These are phyloP conservation scores for Pachyseris speciosa DNA, from an alignment of 64 coral and sea anemone species.

Conservation along the genomic window DNA sequence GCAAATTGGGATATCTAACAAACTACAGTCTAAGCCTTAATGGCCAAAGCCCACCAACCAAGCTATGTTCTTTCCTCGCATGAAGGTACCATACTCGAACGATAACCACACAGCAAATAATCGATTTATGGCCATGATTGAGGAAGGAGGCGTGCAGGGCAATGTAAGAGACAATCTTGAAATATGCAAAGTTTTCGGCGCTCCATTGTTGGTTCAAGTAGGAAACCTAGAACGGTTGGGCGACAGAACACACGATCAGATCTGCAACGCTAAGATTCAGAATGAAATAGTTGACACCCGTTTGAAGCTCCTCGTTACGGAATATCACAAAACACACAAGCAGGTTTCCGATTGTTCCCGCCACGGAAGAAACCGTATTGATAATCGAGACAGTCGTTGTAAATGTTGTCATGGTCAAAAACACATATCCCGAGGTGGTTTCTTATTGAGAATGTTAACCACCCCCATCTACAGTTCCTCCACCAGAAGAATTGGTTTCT, in stretches of 20 bases:
- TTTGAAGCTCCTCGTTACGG: slow-evolving; percentile 74
- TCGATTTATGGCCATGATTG: slow-evolving; percentile 21
- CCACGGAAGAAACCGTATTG: slow-evolving; percentile 77
- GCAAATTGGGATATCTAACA: background rate
- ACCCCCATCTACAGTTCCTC: too few relatives aligned
- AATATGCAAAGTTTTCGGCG: slow-evolving; percentile 21
- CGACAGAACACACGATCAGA: slow-evolving; percentile 79
- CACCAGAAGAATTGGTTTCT: too few relatives aligned
- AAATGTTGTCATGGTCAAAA: background rate
- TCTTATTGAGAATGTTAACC: too few relatives aligned
- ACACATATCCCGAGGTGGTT: too few relatives aligned
- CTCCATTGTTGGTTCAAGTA: slow-evolving; percentile 65
- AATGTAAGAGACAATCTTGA: slow-evolving; percentile 83
- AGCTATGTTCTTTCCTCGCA: slow-evolving; percentile 18
- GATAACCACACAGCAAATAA: slow-evolving; percentile 19
- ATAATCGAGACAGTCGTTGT: slow-evolving; percentile 25
- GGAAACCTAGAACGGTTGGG: slow-evolving; percentile 90
- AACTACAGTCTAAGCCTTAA: background rate
- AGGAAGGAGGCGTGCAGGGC: slow-evolving; percentile 20
- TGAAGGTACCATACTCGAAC: background rate
- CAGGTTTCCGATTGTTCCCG: slow-evolving; percentile 87
- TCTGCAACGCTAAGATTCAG: slow-evolving; percentile 89
- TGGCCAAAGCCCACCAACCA: background rate
- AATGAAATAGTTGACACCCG: slow-evolving; percentile 86
- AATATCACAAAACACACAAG: slow-evolving; percentile 82